Evolutionary conservation across 2,888 invertebrate genomes (phyloP).

Genomic region (Zaprionus obscuricornis): DNA sequence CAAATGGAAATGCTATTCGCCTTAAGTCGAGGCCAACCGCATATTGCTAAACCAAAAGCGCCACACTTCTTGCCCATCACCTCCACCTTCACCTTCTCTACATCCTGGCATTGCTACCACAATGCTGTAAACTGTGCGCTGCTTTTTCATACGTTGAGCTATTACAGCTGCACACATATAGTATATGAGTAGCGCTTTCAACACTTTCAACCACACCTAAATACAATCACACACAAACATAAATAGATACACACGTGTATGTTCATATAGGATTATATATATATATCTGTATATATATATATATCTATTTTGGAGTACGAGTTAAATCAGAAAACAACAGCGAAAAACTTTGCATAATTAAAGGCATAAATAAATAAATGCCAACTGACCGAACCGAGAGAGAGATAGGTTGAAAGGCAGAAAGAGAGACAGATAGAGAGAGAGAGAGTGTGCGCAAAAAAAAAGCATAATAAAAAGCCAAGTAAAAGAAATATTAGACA

Average conservation of each 20-base stretch:
- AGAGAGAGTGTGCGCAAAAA: too few species aligned
- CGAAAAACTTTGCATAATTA: conserved; percentile 69
- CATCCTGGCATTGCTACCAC: neutral
- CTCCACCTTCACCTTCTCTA: neutral
- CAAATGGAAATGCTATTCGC: conserved; percentile 28
- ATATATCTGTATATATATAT: too few species aligned
- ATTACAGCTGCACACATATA: too few species aligned
- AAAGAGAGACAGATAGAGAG: neutral
- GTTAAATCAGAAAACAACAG: conserved; percentile 36
- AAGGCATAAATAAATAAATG: conserved; percentile 56
- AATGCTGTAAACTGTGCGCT: too few species aligned
- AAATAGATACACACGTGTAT: neutral
- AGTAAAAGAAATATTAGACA: conserved; percentile 27
- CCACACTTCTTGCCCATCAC: conserved; percentile 7
- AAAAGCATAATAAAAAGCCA: neutral
- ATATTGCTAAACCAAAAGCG: too few species aligned
- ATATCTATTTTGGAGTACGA: too few species aligned
- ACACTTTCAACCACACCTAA: conserved; percentile 10
- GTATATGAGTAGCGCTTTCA: too few species aligned
- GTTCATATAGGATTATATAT: too few species aligned
- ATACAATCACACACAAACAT: neutral
- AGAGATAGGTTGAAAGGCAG: neutral
- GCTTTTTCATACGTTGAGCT: too few species aligned
- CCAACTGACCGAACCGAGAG: conserved; percentile 1
- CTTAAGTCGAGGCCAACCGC: conserved; percentile 55